Evolutionary conservation across 1,140 invertebrate species (phyloP).

Genomic region (Glossosoma conforme): DNA sequence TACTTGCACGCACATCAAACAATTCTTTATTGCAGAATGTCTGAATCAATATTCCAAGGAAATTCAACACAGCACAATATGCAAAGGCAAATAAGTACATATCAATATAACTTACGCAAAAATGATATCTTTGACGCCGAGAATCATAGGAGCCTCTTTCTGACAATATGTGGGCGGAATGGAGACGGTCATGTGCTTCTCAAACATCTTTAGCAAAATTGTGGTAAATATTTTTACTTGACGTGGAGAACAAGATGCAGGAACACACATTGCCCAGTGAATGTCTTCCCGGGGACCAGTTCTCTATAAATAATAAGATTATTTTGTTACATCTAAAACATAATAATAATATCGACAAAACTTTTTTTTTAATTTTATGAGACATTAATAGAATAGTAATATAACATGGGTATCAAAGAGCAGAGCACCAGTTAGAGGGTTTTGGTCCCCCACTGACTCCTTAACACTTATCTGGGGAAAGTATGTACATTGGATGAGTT

Average conservation of each 20-base stretch:
- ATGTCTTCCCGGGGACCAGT: constrained; percentile 48
- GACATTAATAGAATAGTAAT: constrained; percentile 3
- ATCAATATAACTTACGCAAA: constrained; percentile 56
- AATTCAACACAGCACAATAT: constrained; percentile 16
- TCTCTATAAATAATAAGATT: constrained; percentile 24
- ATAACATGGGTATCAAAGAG: too few relatives aligned
- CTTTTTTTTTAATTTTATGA: background rate
- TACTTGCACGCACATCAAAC: too few relatives aligned
- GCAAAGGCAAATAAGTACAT: constrained; percentile 6
- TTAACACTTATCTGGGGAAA: too few relatives aligned
- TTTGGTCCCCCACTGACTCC: too few relatives aligned
- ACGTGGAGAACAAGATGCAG: constrained; percentile 49
- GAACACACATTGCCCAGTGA: constrained; percentile 60
- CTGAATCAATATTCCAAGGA: constrained; percentile 23
- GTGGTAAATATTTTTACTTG: constrained; percentile 51
- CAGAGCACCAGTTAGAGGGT: too few relatives aligned
- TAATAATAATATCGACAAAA: background rate
- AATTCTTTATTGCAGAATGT: constrained; percentile 4
- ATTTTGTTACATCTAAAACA: constrained; percentile 2
- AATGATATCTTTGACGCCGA: constrained; percentile 47
- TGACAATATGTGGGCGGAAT: constrained; percentile 50
- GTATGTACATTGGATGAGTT: too few relatives aligned
- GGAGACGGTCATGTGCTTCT: constrained; percentile 44
- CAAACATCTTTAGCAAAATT: constrained; percentile 47
- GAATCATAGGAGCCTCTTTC: constrained; percentile 39